Evolutionary conservation across 1,140 invertebrate genomes (phyloP), one percentile per base, ranked within the genome.

Genomic region (Lucilia sericata): DNA sequence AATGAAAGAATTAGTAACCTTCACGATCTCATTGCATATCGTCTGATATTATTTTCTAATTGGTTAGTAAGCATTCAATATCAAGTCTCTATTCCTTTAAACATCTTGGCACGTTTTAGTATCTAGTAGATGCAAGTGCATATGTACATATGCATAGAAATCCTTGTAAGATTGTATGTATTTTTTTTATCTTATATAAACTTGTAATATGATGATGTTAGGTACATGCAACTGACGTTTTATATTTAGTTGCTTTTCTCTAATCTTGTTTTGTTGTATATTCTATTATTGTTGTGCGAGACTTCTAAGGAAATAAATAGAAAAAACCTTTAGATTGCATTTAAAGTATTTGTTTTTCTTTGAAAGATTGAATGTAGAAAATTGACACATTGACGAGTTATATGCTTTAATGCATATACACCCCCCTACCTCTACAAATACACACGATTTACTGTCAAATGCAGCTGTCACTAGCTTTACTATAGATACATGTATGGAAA

Each of bases 381-480:
- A 80, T 80, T 80, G 76, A 80, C 76, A 80, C 76, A 80, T 80
- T 80, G 76, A 80, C 76, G 76, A 80, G 76, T 80, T 80, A 80
- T 42, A 51, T 80, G 76, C 42, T 80, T 80, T n/a, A 51, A 21
- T 80, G 65, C 65, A 10, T 17, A 17, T 4, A 80, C 75, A 36
- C 75, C 25, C 25, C 25, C 25, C 25, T 30, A 2, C 3, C 25
- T 30, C 25, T 3, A 78, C 75, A 19, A 36, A 47, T 78, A 78
- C 76, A 80, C 76, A 49, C 76, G 47, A 80, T 80, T 51, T 80
- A 80, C 76, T 80, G 76, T 49, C 76, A 80, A 80, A 19, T 80
- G 76, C 76, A 80, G 76, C 76, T 80, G 76, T 80, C 76, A 80
- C 76, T 80, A 80, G 49, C 76, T 80, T 19, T 80, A 49, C 76